phyloP scores from a whole-genome alignment of 2,888 invertebrate genomes.

The Perizoma flavofasciatum region DNA sequence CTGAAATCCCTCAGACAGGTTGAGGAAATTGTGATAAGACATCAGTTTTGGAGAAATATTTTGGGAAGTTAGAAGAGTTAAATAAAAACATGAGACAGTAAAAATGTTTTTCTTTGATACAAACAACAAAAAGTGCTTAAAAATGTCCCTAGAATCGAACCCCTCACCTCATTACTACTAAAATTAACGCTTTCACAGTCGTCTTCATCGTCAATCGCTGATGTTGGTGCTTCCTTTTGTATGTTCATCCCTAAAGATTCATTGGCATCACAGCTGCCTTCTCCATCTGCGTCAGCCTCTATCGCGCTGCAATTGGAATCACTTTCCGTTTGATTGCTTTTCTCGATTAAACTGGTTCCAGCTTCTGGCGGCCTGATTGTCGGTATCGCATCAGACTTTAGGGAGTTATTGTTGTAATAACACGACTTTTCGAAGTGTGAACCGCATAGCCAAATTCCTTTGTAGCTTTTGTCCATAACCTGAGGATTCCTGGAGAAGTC shows the following conservation, averaged over 20 bases:
- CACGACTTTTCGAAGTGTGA: slow-evolving; percentile 13
- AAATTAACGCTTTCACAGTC: slow-evolving; percentile 12
- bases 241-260: too few species aligned
- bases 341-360: neutral
- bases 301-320: neutral
- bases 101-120: neutral
- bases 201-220: slow-evolving; percentile 1
- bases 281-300: neutral
- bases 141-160: neutral
- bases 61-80: neutral
- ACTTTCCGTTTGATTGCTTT: neutral
- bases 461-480: neutral
- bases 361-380: slow-evolving; percentile 4
- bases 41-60: neutral
- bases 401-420: neutral
- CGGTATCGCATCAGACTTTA: slow-evolving; percentile 5
- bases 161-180: slow-evolving; percentile 16
- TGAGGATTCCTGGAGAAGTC: slow-evolving; percentile 8
- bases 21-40: too few species aligned
- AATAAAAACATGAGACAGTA: neutral
- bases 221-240: neutral
- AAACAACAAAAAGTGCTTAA: neutral
- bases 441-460: slow-evolving; percentile 4
- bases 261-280: neutral
- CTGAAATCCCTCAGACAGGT: too few species aligned